Base-by-base conservation (phyloP, 2,888 invertebrate species). In the Agonopterix alstromeriana region DNA sequence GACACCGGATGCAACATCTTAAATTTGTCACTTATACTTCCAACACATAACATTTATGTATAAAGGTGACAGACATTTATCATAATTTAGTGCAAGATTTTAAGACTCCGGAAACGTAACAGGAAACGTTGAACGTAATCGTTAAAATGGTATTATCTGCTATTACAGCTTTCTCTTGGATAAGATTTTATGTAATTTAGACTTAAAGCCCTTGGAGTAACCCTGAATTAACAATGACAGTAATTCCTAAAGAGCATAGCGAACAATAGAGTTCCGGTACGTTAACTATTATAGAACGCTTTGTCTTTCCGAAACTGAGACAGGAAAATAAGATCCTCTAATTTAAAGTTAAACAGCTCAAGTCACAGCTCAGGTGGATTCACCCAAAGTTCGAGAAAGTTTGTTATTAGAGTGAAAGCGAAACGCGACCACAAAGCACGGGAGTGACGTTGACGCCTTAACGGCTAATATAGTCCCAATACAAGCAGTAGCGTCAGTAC, bases 401-500 rank as follows among this genome's bases (percentile, higher is more conserved):
- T 61, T 54, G 59, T 64, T 73, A 73, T 73, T 75, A 74, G 61
- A 68, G 86, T 73, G 87, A 87, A 87, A 87, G 87, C 72, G 77
- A 77, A 74, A 65, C 74, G 64, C 73, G 70, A 64, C 69, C 73
- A 70, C 73, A 65, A 56, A 57, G 56, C 57, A 60, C 4, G 41
- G 60, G 57, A 62, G 62, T 58, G 74, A 73, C 70, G 67, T 73
- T 72, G 70, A 76, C 27, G 27, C 27, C 27, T 27, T 27, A 27
- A 27, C 27, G 27, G 5, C 7, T 27, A 27, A 27, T 27, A 27
- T 27, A 7, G 27, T 27, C 2, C 27, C 27, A 27, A 27, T 27
- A 7, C 27, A 27, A 27, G 7, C 27, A 27, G 27, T 27, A 7
- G 27, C 5, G 27, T 27, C 27, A 27, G 5, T 27, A 27, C 27